A percentile compares a stretch with the other conserved stretches of the same genome.
These are phyloP conservation scores for Glandiceps talaboti DNA, from an alignment of 53 echinoderm and acorn worm genomes.

Conservation along the genomic window DNA sequence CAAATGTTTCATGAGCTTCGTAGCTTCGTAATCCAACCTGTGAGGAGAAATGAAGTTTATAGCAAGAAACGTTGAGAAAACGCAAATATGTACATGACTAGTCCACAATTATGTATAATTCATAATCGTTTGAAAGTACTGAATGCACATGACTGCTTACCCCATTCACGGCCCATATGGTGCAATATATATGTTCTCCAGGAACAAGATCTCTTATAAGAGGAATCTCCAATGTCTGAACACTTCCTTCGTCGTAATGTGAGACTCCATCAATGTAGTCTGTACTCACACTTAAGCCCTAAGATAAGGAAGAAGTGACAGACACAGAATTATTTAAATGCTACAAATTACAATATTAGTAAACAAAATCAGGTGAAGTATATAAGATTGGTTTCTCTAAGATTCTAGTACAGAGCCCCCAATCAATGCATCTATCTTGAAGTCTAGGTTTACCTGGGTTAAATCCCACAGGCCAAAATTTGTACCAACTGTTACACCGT, in stretches of 20 bases:
- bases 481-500: constrained; percentile 22
- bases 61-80: too few species aligned
- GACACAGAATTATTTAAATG: too few species aligned
- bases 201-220: constrained; percentile 10
- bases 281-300: constrained; percentile 13
- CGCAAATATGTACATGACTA: too few species aligned
- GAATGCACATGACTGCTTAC: constrained; percentile 13
- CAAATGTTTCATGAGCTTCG: constrained; percentile 23
- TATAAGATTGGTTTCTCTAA: too few species aligned
- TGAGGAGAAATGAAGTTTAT: too few species aligned
- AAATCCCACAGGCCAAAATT: neutral
- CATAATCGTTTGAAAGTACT: neutral
- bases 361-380: too few species aligned
- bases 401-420: too few species aligned
- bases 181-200: neutral
- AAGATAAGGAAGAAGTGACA: neutral
- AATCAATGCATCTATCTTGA: neutral
- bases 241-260: constrained; percentile 19
- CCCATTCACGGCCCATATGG: constrained; percentile 32
- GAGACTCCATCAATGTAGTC: constrained; percentile 10
- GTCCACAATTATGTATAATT: too few species aligned
- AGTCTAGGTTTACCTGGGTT: neutral
- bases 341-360: too few species aligned
- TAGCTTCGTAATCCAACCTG: constrained; percentile 24
- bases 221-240: constrained; percentile 13